Evolutionary conservation across 64 coral and sea anemone genomes (phyloP), one percentile per base, ranked within the genome.

Genomic region (Pachyseris speciosa): DNA sequence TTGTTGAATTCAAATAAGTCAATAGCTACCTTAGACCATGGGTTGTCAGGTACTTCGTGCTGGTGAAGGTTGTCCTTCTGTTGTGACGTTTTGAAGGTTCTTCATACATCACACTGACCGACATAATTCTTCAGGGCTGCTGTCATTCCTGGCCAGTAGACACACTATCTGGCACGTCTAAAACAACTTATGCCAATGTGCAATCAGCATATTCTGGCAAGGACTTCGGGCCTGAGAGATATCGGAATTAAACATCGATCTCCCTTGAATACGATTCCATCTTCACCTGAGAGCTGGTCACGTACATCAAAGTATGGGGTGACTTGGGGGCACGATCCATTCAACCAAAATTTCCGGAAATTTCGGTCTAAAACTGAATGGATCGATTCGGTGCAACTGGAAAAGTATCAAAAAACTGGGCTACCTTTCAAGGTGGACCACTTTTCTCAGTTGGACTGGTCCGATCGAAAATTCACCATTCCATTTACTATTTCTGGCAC

Each of bases 141-240:
- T 3, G 19, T 72, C 44, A 87, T 72, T 67, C 84, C 68, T 26
- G 84, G 84, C 67, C 84, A 87, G 68, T 58, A 87, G 24, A 87
- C 50, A 40, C 65, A 32, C 37, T 87, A 66, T 57, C 67, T 64
- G 36, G 81, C 60, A 3, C 61, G 57, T 58, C 60, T 43, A 8
- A 69, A 32, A 33, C 83, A 85, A 2, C 83, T 63, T 40, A 87
- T 26, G n/a, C 50, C 85, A 30, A 74, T 68, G 26, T 87, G 85
- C 22, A 48, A 87, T 68, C 47, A 3, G 64, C 74, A 49, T 7
- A 87, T 49, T 27, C 42, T 84, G 37, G 59, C 15, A 27, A 48
- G 29, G 8, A 84, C 83, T 38, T 24, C 32, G n/a, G 50, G 34
- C 36, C 87, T 72, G 50, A 91, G 70, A n/a, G 88, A 28, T 30